Evolutionary conservation across 2,888 invertebrate species (phyloP).

Genomic region (Pediacus dermestoides): DNA sequence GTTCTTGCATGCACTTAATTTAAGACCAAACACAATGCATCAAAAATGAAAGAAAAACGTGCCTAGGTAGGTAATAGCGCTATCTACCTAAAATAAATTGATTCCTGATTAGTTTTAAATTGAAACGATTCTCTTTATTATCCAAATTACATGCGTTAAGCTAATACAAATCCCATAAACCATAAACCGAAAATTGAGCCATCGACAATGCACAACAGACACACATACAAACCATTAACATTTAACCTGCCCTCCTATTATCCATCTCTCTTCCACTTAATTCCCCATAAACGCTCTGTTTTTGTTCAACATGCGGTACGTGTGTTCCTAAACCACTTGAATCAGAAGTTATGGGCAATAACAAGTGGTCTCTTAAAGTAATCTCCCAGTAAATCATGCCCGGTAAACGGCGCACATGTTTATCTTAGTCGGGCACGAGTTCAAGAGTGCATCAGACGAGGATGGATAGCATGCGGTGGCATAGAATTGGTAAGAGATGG

Average conservation of each 20-base stretch:
- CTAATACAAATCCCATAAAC: conserved; percentile 10
- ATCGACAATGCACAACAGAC: conserved; percentile 20
- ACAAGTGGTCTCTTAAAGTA: conserved; percentile 52
- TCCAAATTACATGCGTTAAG: too few species aligned
- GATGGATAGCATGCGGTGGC: conserved; percentile 30
- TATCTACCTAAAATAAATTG: too few species aligned
- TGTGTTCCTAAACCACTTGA: conserved; percentile 45
- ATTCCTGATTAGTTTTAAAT: too few species aligned
- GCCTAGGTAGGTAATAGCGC: too few species aligned
- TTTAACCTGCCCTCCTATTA: conserved; percentile 7
- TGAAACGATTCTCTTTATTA: too few species aligned
- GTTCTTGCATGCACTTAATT: too few species aligned
- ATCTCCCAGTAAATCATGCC: conserved; percentile 50
- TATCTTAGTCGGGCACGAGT: conserved; percentile 32
- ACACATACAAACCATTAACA: conserved; percentile 14
- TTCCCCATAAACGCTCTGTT: conserved; percentile 5
- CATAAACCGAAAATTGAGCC: conserved; percentile 35
- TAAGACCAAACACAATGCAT: too few species aligned
- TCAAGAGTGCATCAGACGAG: conserved; percentile 23
- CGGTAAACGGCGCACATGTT: conserved; percentile 44
- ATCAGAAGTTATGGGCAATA: conserved; percentile 52
- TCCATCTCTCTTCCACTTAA: conserved; percentile 8
- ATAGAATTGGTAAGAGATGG: conserved; percentile 38
- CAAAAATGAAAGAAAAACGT: too few species aligned
- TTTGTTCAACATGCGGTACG: conserved; percentile 27